Base-by-base conservation (phyloP, 2,888 invertebrate species). In the Leptura quadrifasciata region DNA sequence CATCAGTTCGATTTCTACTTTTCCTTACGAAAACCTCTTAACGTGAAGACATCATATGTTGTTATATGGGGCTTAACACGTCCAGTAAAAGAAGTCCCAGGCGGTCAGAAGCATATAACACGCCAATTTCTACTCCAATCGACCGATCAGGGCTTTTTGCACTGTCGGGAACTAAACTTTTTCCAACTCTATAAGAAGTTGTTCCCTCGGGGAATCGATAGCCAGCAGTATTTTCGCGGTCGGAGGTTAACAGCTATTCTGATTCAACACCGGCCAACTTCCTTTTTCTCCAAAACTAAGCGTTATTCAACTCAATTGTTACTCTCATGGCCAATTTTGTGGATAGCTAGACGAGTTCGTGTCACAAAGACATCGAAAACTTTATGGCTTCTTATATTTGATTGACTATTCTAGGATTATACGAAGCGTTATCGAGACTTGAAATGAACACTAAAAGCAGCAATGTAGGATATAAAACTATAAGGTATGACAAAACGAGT, bases 111-210 rank as follows among this genome's bases (percentile, higher is more conserved):
- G 84, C 85, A 84, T 86, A 87, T 88, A 88, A 88, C 88, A 86
- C 86, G 87, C 86, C 88, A 88, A 88, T 88, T 88, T 87, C 86
- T 83, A 82, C 84, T 85, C 82, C 87, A 87, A 88, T 88, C 87
- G 87, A 86, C 81, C 87, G 87, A 86, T 86, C 86, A 85, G 84
- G 73, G 85, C 85, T 85, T 86, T 86, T 86, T 87, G 83, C 84
- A 83, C 84, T 83, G 83, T 79, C 83, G 83, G 85, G 86, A 81
- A 81, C 82, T 82, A 78, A 84, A 84, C 84, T 85, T 85, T 84
- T 84, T 84, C 83, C 80, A 80, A 85, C 84, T 85, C 82, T 84
- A 86, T 87, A 88, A 88, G 87, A 86, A 88, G 87, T 88, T 71
- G 70, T 57, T 71, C 70, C 70, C 70, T 60, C 24, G 70, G 61